Evolutionary conservation across 2,888 invertebrate genomes (phyloP).

Genomic region (Anodontia alba): DNA sequence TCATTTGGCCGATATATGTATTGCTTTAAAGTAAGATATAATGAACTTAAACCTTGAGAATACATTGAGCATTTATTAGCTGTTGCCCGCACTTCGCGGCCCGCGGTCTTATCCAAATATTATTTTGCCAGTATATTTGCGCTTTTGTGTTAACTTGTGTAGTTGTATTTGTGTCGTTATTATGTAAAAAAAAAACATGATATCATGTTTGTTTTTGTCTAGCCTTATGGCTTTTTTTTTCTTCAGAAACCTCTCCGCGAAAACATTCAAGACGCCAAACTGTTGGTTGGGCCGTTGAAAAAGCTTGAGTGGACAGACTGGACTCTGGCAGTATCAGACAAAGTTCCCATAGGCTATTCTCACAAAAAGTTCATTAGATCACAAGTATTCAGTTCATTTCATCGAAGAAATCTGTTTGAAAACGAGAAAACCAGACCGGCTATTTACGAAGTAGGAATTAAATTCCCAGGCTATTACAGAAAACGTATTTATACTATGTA

Average conservation of each 20-base stretch:
- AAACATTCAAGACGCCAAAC: conserved; percentile 55
- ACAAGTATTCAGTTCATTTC: neutral
- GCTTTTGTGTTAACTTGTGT: too few relatives aligned
- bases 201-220: too few relatives aligned
- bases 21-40: too few relatives aligned
- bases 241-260: conserved; percentile 52
- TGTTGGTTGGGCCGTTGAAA: conserved; percentile 54
- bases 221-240: too few relatives aligned
- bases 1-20: too few relatives aligned
- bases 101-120: too few relatives aligned
- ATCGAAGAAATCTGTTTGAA: conserved; percentile 8
- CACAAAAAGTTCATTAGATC: neutral
- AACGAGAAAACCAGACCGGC: conserved; percentile 39
- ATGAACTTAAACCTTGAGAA: too few relatives aligned
- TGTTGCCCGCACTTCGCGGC: too few relatives aligned
- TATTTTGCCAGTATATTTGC: too few relatives aligned
- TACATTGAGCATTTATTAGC: too few relatives aligned
- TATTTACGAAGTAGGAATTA: conserved; percentile 67
- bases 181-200: too few relatives aligned
- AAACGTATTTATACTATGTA: conserved; percentile 63
- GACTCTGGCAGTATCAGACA: conserved; percentile 9
- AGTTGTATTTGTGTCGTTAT: too few relatives aligned
- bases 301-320: conserved; percentile 63
- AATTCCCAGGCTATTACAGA: conserved; percentile 39
- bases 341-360: neutral